phyloP scores from a whole-genome alignment of 2,797 vertebrate genomes.

The Sebastes oblongus region DNA sequence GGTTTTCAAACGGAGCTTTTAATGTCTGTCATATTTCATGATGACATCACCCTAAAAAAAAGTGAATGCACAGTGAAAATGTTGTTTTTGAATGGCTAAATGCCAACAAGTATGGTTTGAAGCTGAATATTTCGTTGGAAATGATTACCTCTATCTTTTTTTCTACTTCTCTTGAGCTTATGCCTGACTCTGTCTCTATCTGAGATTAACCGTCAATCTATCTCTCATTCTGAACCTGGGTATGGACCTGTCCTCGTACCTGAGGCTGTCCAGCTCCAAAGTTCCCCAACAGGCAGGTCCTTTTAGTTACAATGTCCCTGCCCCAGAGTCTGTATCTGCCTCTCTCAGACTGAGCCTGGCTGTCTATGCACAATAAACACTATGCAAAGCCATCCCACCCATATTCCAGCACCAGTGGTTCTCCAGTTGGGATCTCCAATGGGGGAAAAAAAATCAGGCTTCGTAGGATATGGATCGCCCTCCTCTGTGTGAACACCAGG shows the following conservation, averaged over 20 bases:
- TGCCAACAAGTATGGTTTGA: too few species aligned
- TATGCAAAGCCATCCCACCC: background rate
- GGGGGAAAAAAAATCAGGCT: background rate
- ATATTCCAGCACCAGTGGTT: background rate
- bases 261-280: background rate
- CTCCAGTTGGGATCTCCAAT: background rate
- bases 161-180: background rate
- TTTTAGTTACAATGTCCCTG: background rate
- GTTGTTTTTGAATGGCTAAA: background rate
- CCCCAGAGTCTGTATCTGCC: background rate
- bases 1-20: too few species aligned
- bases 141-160: too few species aligned
- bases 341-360: background rate
- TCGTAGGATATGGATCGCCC: constrained; percentile 2
- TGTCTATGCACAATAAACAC: background rate
- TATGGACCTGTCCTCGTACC: background rate
- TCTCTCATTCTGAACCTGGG: background rate
- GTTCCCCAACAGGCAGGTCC: background rate
- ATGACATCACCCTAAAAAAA: too few species aligned
- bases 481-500: constrained; percentile 19
- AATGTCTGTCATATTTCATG: too few species aligned
- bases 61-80: too few species aligned
- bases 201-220: background rate
- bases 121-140: too few species aligned
- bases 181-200: background rate